Evolutionary conservation across 2,888 invertebrate genomes (phyloP), one percentile per base, ranked within the genome.

Genomic region (Invenusta paracnida): DNA sequence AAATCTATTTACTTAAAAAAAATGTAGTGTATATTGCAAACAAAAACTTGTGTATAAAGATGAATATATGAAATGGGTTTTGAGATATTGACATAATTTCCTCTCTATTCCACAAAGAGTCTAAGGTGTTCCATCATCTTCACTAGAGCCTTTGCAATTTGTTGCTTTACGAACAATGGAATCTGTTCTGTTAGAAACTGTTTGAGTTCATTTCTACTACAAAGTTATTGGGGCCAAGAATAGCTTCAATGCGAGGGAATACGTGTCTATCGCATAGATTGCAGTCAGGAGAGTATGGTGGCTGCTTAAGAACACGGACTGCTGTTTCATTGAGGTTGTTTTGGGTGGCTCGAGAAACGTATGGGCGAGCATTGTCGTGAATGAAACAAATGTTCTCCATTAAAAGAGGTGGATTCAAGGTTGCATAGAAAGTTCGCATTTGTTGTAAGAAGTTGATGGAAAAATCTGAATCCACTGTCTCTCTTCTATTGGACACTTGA

Each of bases 391-490:
- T 73, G 73, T 73, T 73, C 73, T 73, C 73, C 73, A 73, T 73
- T 25, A 73, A 25, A 73, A 73, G 73, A 73, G 27, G 73, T 73
- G 73, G 73, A 73, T 73, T 73, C 73, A 73, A 73, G 73, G 73
- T 73, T 23, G 73, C 73, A 73, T 73, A 73, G 73, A 73, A 73
- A 73, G 73, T 73, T 73, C 27, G 73, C 73, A 73, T 73, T 73
- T 73, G 73, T 73, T 73, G 73, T 73, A 73, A 23, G 73, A 73
- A 73, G 73, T 73, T 73, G 73, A 73, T 73, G 73, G 5, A 73
- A 73, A 5, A 73, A 73, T 73, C 73, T 73, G 73, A 73, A 73
- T 73, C 73, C 73, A 48, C 48, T 48, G 48, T 48, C 17, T 48
- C 48, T 48, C 48, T 17, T 48, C 17, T 48, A 48, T 48, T 48